Evolutionary conservation across 2,113 vertebrate genomes (phyloP).

Genomic region (Fulmarus glacialis): DNA sequence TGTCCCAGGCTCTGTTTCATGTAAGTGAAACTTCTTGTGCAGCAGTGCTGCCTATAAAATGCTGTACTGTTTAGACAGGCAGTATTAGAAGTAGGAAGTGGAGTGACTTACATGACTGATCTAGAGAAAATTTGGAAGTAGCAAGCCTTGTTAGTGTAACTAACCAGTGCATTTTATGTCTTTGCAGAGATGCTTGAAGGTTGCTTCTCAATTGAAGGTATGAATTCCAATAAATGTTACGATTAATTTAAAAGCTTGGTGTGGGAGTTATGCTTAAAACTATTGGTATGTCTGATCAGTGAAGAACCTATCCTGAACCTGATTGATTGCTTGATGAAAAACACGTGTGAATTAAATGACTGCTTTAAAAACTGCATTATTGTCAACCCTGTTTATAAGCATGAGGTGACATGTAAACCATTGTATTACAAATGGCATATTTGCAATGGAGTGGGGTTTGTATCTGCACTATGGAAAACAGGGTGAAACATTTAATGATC

Average conservation of each 20-base stretch:
- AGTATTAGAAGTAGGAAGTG: not conserved
- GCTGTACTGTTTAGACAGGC: not conserved
- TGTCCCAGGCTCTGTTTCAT: not conserved
- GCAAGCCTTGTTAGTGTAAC: not conserved
- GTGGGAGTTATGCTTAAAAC: not conserved
- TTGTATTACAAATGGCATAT: not conserved
- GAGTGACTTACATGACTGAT: not conserved
- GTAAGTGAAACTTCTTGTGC: not conserved
- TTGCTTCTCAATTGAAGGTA: not conserved
- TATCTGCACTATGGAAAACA: not conserved
- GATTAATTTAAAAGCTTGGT: not conserved
- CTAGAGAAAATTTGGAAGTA: not conserved
- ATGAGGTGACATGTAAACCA: not conserved
- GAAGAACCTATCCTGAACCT: constrained; percentile 51
- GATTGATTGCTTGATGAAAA: constrained; percentile 38
- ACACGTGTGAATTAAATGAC: not conserved
- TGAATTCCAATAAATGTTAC: not conserved
- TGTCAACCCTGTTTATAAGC: not conserved
- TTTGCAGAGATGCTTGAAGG: not conserved
- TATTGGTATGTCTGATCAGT: not conserved
- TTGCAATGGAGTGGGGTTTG: not conserved
- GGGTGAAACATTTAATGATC: not conserved
- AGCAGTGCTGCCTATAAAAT: not conserved
- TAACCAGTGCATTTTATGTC: not conserved
- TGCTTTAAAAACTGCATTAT: not conserved